Percentiles rank a stretch among this genome's conserved stretches.
Conservation (phyloP, 2,888 invertebrate species). For the Gymnocheta viridis region DNA sequence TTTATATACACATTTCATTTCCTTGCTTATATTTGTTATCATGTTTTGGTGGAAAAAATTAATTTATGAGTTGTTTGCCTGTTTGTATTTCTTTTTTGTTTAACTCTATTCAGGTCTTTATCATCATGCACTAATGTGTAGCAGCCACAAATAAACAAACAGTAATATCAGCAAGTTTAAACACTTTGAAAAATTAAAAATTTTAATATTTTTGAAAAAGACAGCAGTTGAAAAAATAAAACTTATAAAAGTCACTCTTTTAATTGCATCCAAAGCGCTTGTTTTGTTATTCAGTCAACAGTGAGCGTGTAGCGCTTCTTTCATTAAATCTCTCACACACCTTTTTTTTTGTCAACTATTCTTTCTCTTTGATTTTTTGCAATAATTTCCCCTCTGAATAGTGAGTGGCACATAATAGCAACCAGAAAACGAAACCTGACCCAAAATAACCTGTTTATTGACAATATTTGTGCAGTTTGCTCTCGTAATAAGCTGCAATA, state of each 20-base stretch:
- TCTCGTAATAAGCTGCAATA: constrained; percentile 49
- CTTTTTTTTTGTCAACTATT: neutral
- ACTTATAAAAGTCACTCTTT: too few relatives aligned
- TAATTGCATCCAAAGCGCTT: neutral
- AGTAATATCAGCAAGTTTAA: neutral
- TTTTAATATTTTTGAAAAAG: neutral
- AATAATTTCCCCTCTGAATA: neutral
- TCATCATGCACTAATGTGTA: constrained; percentile 21
- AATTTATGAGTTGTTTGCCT: neutral
- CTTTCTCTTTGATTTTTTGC: neutral
- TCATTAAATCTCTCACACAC: neutral
- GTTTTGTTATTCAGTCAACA: neutral
- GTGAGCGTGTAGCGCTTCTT: neutral
- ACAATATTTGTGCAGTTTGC: constrained; percentile 39
- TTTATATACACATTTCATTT: constrained; percentile 42
- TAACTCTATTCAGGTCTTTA: constrained; percentile 33
- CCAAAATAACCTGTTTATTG: constrained; percentile 62
- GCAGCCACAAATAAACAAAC: neutral
- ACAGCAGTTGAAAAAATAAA: neutral
- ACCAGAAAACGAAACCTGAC: constrained; percentile 55
- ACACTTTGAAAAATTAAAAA: neutral
- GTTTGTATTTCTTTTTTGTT: neutral
- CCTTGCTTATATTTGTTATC: constrained; percentile 44
- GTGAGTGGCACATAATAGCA: neutral
- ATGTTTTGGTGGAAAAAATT: neutral